phyloP scores from a whole-genome alignment of 2,797 vertebrate genomes.

The Jordanella pulchra region DNA sequence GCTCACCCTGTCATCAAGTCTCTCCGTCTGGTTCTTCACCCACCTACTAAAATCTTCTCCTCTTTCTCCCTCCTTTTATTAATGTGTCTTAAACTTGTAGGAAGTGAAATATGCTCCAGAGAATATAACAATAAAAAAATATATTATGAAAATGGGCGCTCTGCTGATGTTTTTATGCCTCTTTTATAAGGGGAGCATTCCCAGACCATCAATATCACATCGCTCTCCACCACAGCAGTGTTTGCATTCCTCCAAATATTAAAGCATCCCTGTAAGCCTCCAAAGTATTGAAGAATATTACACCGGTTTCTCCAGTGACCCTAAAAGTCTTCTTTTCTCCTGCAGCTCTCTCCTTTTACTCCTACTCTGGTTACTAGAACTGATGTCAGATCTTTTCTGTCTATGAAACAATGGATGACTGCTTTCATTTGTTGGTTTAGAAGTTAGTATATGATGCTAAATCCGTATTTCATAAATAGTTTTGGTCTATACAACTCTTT shows the following conservation, averaged over 20 bases:
- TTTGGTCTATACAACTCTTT: no score
- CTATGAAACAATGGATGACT: no score
- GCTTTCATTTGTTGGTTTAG: no score
- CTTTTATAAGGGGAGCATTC: not conserved
- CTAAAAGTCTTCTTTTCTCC: not conserved
- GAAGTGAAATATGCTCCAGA: not conserved
- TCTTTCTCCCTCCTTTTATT: not conserved
- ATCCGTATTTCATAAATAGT: no score
- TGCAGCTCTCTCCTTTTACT: not conserved
- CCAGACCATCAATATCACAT: not conserved
- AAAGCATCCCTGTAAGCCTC: not conserved
- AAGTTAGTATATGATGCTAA: no score
- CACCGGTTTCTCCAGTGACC: not conserved
- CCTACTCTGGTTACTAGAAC: not conserved
- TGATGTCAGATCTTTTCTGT: not conserved
- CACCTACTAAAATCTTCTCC: not conserved
- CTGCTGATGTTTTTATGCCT: not conserved
- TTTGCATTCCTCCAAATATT: constrained; percentile 2
- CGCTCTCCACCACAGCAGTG: not conserved
- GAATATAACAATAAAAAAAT: not conserved
- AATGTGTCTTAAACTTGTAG: not conserved
- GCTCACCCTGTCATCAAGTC: constrained; percentile 8
- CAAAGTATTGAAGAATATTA: not conserved
- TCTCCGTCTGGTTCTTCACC: not conserved
- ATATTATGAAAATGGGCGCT: not conserved